Evolutionary conservation across 2,113 vertebrate species (phyloP).

Genomic region (Sylvia atricapilla): DNA sequence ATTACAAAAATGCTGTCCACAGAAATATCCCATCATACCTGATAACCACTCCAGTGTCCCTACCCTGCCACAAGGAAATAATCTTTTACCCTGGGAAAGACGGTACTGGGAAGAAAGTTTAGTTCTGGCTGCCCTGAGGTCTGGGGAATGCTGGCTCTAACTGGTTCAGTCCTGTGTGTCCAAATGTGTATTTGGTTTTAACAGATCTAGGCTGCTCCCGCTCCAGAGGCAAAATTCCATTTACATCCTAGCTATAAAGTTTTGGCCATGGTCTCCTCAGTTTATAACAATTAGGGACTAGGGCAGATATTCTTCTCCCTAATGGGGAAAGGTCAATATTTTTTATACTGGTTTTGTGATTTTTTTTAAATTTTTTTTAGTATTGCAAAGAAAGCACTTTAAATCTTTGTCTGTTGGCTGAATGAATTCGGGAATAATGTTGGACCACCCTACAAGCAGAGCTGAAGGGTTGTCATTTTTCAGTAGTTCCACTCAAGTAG

Average conservation of each 20-base stretch:
- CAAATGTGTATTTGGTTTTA: not conserved
- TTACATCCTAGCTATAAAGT: not conserved
- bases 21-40: not conserved
- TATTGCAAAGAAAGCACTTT: conserved; percentile 21
- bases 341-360: conserved; percentile 1
- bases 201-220: not conserved
- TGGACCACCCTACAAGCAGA: conserved; percentile 43
- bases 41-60: not conserved
- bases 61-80: not conserved
- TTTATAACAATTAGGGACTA: not conserved
- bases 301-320: not conserved
- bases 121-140: not conserved
- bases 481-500: not conserved
- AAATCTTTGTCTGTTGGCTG: not conserved
- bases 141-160: not conserved
- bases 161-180: not conserved
- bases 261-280: not conserved
- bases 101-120: not conserved
- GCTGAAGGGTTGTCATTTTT: not conserved
- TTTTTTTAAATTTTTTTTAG: not conserved
- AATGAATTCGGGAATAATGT: not conserved
- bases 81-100: not conserved
- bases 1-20: not conserved
- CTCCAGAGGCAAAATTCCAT: not conserved
- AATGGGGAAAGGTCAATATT: not conserved